phyloP scores from a whole-genome alignment of 2,113 vertebrate genomes.

The Hemiscyllium ocellatum region DNA sequence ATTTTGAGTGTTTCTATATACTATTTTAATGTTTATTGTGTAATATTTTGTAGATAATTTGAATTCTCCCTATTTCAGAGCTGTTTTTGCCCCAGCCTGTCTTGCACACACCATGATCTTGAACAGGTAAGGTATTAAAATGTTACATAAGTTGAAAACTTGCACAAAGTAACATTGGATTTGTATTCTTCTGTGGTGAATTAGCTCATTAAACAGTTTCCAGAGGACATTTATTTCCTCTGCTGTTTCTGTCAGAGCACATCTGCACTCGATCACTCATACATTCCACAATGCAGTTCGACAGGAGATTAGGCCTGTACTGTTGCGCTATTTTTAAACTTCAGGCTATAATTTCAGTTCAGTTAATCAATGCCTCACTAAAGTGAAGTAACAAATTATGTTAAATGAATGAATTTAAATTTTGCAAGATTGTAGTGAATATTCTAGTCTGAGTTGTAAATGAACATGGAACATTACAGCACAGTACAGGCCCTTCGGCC shows the following conservation, averaged over 20 bases:
- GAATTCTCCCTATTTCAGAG: constrained; percentile 50
- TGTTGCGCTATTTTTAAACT: neutral
- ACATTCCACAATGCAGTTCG: neutral
- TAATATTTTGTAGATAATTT: neutral
- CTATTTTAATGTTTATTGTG: neutral
- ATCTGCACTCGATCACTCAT: neutral
- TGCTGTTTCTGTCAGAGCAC: constrained; percentile 47
- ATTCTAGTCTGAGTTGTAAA: neutral
- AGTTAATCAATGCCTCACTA: neutral
- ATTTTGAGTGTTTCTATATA: neutral
- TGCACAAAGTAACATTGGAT: constrained; percentile 26
- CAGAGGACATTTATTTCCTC: constrained; percentile 47
- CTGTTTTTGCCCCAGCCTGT: constrained; percentile 70
- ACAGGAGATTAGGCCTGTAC: neutral
- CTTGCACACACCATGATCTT: constrained; percentile 68
- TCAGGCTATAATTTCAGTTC: neutral
- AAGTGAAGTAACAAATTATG: neutral
- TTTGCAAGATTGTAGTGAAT: neutral
- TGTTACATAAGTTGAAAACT: neutral
- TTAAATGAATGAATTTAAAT: neutral
- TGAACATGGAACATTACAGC: neutral
- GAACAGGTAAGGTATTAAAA: constrained; percentile 55
- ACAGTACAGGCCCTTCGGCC: too few species aligned
- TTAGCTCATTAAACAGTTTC: constrained; percentile 53
- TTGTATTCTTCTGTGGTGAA: constrained; percentile 41